phyloP scores from a whole-genome alignment of 2,888 invertebrate species.

The Agrotis ipsilon region DNA sequence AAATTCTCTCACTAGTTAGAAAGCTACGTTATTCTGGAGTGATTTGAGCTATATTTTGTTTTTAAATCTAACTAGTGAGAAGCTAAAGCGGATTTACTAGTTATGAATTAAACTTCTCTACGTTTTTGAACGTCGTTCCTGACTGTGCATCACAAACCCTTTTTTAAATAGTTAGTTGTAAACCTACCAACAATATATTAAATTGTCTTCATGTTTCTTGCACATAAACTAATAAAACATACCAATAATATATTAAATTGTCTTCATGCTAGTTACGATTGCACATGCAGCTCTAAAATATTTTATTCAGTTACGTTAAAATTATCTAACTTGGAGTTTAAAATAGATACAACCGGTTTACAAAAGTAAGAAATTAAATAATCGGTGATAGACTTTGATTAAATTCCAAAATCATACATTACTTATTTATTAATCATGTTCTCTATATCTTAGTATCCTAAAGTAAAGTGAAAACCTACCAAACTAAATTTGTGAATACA shows the following conservation, averaged over 20 bases:
- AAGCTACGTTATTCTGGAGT: no score
- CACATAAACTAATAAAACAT: no score
- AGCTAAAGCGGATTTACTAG: no score
- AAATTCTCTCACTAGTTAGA: no score
- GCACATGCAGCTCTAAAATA: background rate
- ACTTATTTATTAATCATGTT: background rate
- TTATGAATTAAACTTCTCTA: no score
- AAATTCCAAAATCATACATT: background rate
- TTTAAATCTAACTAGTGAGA: no score
- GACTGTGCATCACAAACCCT: background rate
- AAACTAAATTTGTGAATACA: no score
- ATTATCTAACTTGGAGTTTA: background rate
- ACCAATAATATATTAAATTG: no score
- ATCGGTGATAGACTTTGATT: background rate
- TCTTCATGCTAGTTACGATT: no score
- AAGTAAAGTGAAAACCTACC: conserved; percentile 32
- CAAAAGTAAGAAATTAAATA: background rate
- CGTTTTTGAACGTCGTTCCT: background rate
- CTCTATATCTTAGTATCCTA: conserved; percentile 20
- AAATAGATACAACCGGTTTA: background rate
- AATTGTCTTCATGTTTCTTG: no score
- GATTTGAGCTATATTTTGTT: no score
- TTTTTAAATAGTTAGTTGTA: background rate
- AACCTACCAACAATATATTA: no score
- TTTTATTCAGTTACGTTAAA: background rate